phyloP scores from a whole-genome alignment of 2,888 invertebrate species.

The Plebejus argus region DNA sequence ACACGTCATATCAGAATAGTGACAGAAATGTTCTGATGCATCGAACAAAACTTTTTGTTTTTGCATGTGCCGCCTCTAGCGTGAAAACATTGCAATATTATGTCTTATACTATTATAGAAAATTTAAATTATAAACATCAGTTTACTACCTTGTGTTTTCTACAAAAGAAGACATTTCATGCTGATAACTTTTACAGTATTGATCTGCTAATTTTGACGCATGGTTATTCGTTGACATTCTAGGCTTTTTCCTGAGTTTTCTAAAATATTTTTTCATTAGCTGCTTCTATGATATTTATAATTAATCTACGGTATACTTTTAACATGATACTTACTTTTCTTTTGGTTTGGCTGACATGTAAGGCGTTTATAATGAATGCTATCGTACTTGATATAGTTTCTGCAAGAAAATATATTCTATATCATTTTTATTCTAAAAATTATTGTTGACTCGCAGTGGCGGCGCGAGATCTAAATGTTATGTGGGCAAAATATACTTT shows the following conservation, averaged over 20 bases:
- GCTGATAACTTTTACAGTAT: slow-evolving; percentile 51
- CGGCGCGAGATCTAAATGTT: no score
- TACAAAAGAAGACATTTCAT: slow-evolving; percentile 55
- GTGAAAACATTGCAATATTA: no score
- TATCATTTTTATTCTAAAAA: background rate
- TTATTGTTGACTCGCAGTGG: no score
- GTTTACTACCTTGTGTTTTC: slow-evolving; percentile 63
- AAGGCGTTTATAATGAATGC: slow-evolving; percentile 49
- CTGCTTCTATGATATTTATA: background rate
- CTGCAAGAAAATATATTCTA: background rate
- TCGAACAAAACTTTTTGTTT: no score
- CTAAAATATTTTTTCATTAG: slow-evolving; percentile 36
- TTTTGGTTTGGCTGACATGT: slow-evolving; percentile 67
- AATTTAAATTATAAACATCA: background rate
- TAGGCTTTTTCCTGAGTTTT: slow-evolving; percentile 58
- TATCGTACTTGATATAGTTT: slow-evolving; percentile 35
- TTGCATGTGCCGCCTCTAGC: no score
- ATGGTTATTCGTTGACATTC: slow-evolving; percentile 59
- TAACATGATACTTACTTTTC: slow-evolving; percentile 58
- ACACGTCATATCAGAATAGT: no score
- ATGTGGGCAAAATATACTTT: no score
- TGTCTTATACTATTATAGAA: no score
- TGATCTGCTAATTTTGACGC: slow-evolving; percentile 57
- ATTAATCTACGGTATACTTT: background rate
- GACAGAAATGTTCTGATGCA: no score